Evolutionary conservation across 2,888 invertebrate genomes (phyloP).

Genomic region (Scelioninae gen. 2): DNA sequence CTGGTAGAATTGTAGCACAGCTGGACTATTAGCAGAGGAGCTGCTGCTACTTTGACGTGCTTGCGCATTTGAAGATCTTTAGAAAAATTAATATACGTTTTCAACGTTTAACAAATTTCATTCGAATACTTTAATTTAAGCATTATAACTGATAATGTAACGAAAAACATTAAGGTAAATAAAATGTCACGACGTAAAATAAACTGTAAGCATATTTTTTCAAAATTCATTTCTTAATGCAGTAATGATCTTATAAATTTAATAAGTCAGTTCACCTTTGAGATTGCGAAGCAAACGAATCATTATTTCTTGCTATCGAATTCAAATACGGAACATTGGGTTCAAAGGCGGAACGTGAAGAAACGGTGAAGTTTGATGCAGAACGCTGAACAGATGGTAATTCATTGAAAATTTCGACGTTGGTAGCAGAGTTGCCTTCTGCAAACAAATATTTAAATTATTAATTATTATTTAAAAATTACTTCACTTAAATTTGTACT

Average conservation of each 20-base stretch:
- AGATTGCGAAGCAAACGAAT: conserved; percentile 1
- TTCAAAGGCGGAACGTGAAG: conserved; percentile 72
- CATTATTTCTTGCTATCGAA: conserved; percentile 14
- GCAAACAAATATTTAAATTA: no score
- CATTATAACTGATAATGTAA: no score
- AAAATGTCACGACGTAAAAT: no score
- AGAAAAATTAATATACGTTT: not conserved
- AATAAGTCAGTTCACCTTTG: not conserved
- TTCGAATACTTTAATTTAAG: no score
- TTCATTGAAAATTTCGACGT: conserved; percentile 64
- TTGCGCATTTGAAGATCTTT: not conserved
- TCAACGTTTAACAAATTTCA: not conserved
- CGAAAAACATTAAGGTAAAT: no score
- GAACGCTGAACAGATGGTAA: conserved; percentile 56
- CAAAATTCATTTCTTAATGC: no score
- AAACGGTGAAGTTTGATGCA: conserved; percentile 67
- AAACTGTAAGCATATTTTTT: no score
- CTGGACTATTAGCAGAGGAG: not conserved
- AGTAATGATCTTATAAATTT: not conserved
- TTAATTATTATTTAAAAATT: no score
- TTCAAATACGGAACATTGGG: conserved; percentile 65
- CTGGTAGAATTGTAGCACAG: not conserved
- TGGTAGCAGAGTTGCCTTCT: conserved; percentile 65
- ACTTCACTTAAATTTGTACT: not conserved
- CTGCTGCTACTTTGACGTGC: not conserved